A percentile compares a stretch with the other conserved stretches of the same genome.
These are phyloP conservation scores for Cinara cedri DNA, from an alignment of 2,888 invertebrate genomes.

Conservation along the genomic window DNA sequence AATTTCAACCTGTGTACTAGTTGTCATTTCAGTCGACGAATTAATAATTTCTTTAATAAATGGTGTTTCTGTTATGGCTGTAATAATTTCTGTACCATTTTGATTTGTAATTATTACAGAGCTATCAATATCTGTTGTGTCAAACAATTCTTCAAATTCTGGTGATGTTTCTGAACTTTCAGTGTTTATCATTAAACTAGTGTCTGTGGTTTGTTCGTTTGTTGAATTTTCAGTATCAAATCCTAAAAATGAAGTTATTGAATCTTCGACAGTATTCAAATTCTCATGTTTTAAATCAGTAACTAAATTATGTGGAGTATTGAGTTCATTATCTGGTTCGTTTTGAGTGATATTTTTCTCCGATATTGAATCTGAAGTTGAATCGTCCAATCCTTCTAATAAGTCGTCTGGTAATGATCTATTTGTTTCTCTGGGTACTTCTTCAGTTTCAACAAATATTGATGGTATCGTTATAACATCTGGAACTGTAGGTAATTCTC, in stretches of 20 bases:
- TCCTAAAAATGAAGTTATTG: slow-evolving; percentile 40
- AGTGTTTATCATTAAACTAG: background rate
- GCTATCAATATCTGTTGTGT: slow-evolving; percentile 40
- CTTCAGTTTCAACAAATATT: background rate
- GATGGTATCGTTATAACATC: slow-evolving; percentile 8
- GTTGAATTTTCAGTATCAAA: slow-evolving; percentile 36
- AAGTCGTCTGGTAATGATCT: background rate
- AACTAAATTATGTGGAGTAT: background rate
- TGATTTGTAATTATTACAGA: slow-evolving; percentile 34
- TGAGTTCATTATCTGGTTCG: background rate
- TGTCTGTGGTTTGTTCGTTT: slow-evolving; percentile 6
- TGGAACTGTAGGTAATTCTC: slow-evolving; percentile 24
- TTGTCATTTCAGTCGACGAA: slow-evolving; percentile 18
- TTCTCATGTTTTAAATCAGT: background rate
- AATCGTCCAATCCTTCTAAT: slow-evolving; percentile 1
- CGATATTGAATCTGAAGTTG: background rate
- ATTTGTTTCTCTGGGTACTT: background rate
- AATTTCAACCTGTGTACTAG: slow-evolving; percentile 43
- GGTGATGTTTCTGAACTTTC: background rate
- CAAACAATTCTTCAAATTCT: slow-evolving; percentile 47
- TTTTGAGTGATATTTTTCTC: background rate
- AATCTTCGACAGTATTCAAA: background rate
- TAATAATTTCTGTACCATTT: slow-evolving; percentile 40
- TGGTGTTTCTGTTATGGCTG: slow-evolving; percentile 1
- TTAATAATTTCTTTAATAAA: background rate